Conservation (phyloP, 2,888 invertebrate genomes). For the Caenorhabditis doughertyi region DNA sequence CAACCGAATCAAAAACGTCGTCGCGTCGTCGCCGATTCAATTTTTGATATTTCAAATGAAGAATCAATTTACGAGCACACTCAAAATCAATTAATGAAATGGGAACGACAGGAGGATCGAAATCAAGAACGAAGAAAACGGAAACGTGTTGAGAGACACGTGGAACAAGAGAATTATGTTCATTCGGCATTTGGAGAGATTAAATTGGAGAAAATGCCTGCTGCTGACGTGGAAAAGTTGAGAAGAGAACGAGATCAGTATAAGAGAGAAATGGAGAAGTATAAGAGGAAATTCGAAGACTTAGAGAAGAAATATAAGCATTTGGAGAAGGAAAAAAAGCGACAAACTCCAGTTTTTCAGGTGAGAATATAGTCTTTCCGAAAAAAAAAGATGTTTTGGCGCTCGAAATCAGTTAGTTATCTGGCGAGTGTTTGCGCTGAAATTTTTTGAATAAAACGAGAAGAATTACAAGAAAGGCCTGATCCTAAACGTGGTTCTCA, state of each 20-base stretch:
- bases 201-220: not conserved
- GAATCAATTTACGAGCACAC: slow-evolving; percentile 21
- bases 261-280: slow-evolving; percentile 12
- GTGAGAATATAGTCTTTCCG: not conserved
- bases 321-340: not conserved
- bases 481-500: too few relatives aligned
- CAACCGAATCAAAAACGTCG: not conserved
- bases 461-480: too few relatives aligned
- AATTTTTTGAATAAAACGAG: too few relatives aligned
- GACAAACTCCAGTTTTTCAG: not conserved
- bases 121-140: not conserved
- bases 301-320: slow-evolving; percentile 7
- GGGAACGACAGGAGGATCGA: not conserved
- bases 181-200: not conserved
- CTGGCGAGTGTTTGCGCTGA: too few relatives aligned
- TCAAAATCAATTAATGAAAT: slow-evolving; percentile 2
- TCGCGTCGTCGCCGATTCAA: not conserved
- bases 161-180: slow-evolving; percentile 18
- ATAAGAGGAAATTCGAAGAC: not conserved
- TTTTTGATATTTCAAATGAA: not conserved
- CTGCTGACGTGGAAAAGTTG: slow-evolving; percentile 2
- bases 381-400: not conserved
- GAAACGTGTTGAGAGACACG: not conserved
- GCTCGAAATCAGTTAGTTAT: too few relatives aligned
- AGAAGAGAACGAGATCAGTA: slow-evolving; percentile 8